A percentile compares a stretch with the other conserved stretches of the same genome.
phyloP scores from a whole-genome alignment of 2,888 invertebrate genomes.

The Enchytraeus crypticus region DNA sequence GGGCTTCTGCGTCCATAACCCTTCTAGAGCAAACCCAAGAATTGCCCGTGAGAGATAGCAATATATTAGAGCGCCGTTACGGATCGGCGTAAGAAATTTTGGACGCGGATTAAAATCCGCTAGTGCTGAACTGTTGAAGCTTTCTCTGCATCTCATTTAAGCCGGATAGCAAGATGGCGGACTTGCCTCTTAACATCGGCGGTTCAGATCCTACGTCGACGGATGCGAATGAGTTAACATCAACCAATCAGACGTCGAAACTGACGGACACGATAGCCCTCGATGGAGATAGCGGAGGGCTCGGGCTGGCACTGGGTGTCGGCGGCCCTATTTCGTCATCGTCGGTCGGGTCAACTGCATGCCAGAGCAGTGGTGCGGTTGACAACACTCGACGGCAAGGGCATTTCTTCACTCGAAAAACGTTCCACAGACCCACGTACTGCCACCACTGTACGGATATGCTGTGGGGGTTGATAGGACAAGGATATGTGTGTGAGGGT shows the following conservation, averaged over 20 bases:
- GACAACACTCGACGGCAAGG: conserved; percentile 53
- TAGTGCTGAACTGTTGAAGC: too few relatives aligned
- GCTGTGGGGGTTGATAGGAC: conserved; percentile 99
- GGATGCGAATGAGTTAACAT: too few relatives aligned
- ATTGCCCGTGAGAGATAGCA: too few relatives aligned
- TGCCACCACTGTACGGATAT: conserved; percentile 99
- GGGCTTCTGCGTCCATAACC: too few relatives aligned
- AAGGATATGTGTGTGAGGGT: conserved; percentile 81
- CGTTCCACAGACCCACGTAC: conserved; percentile 99
- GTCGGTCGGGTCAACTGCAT: too few relatives aligned
- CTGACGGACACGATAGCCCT: neutral
- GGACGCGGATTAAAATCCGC: too few relatives aligned
- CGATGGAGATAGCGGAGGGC: neutral
- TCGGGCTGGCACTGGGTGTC: neutral
- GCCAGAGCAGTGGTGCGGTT: neutral
- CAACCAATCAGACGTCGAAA: too few relatives aligned
- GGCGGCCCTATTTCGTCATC: neutral
- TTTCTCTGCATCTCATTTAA: neutral
- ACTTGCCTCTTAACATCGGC: too few relatives aligned
- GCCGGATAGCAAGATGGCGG: neutral
- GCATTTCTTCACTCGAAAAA: conserved; percentile 99
- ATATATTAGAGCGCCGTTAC: too few relatives aligned
- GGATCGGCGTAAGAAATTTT: too few relatives aligned
- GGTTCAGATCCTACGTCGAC: too few relatives aligned
- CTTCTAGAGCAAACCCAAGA: too few relatives aligned